These are phyloP conservation scores for Thalassaphorura encarpata DNA, from an alignment of 1,140 invertebrate genomes.

Conservation along the genomic window DNA sequence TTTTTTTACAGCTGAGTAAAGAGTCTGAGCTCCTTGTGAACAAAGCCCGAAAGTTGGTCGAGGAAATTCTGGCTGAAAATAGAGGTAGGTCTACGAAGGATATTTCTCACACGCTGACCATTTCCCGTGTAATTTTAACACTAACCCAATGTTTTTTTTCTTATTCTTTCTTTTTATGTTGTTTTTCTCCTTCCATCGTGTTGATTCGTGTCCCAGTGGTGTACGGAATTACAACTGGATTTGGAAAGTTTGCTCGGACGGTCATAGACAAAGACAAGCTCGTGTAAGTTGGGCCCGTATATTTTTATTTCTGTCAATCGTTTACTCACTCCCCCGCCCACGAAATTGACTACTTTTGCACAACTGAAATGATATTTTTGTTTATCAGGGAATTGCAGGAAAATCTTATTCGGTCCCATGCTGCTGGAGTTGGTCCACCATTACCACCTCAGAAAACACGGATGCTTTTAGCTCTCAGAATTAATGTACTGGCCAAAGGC, in stretches of 20 bases:
- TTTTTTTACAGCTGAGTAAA: conserved; percentile 2
- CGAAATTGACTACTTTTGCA: neutral
- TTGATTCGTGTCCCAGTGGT: conserved; percentile 40
- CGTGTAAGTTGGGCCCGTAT: conserved; percentile 39
- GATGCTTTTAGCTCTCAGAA: conserved; percentile 58
- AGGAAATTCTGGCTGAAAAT: conserved; percentile 51
- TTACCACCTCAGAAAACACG: conserved; percentile 51
- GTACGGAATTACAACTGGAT: conserved; percentile 67
- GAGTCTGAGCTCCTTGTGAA: conserved; percentile 46
- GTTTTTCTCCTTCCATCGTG: neutral
- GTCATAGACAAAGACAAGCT: conserved; percentile 51
- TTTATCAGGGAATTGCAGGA: conserved; percentile 52
- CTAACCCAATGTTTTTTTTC: neutral
- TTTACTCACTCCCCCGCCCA: neutral
- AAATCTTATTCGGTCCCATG: conserved; percentile 60
- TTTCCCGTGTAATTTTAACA: neutral
- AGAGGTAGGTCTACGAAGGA: conserved; percentile 40
- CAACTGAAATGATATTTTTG: neutral
- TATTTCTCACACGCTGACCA: neutral
- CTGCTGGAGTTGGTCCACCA: conserved; percentile 57
- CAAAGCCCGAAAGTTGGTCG: conserved; percentile 47
- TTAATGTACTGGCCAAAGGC: conserved; percentile 63
- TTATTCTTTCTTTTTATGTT: neutral
- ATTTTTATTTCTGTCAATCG: neutral
- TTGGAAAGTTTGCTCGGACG: conserved; percentile 59